phyloP scores from a whole-genome alignment of 2,888 invertebrate genomes.

The Hirtodrosophila alboralis region DNA sequence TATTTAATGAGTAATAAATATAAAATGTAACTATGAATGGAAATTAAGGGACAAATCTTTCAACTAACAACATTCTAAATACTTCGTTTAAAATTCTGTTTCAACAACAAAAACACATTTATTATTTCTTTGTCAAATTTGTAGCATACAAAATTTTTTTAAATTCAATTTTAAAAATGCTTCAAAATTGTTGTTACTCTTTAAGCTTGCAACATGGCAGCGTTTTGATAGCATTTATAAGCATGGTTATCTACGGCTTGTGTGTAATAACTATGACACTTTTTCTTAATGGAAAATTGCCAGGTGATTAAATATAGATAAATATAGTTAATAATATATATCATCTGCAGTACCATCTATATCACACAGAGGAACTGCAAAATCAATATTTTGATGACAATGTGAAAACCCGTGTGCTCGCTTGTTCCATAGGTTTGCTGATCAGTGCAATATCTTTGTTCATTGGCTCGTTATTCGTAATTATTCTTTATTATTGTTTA shows the following conservation, averaged over 20 bases:
- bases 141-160: too few species aligned
- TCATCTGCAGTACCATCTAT: too few species aligned
- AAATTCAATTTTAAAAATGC: constrained; percentile 5
- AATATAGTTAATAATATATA: neutral
- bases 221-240: neutral
- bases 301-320: constrained; percentile 30
- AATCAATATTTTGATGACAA: constrained; percentile 9
- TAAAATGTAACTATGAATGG: too few species aligned
- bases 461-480: constrained; percentile 15
- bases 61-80: too few species aligned
- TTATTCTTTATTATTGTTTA: neutral
- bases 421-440: constrained; percentile 3
- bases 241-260: constrained; percentile 3
- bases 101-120: too few species aligned
- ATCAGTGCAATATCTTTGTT: constrained; percentile 1
- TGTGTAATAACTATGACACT: neutral
- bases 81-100: too few species aligned
- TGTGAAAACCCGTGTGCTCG: constrained; percentile 4
- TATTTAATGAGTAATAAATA: too few species aligned
- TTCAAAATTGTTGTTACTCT: constrained; percentile 13
- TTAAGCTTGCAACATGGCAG: constrained; percentile 6
- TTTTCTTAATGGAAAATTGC: neutral
- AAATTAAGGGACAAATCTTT: too few species aligned
- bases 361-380: constrained; percentile 8
- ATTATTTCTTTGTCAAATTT: neutral